phyloP scores from a whole-genome alignment of 1,140 invertebrate species.

The Epicauta chinensis region DNA sequence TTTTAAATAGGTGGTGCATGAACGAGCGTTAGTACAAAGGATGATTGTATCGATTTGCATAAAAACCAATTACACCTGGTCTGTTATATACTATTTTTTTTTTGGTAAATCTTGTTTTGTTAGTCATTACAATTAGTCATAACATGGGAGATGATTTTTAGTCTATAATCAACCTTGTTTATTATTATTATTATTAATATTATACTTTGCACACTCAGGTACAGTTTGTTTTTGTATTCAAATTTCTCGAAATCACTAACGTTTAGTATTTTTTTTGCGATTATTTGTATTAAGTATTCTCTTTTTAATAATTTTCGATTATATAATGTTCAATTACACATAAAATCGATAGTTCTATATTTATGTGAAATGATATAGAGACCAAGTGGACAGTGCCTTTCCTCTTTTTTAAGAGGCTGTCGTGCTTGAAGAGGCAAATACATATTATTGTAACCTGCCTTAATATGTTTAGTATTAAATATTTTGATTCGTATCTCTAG shows the following conservation, averaged over 20 bases:
- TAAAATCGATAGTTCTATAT: conserved; percentile 10
- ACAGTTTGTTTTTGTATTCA: conserved; percentile 8
- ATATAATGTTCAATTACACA: not conserved
- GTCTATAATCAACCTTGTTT: too few relatives aligned
- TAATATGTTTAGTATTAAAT: conserved; percentile 33
- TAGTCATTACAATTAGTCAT: too few relatives aligned
- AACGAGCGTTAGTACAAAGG: too few relatives aligned
- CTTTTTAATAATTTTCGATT: conserved; percentile 11
- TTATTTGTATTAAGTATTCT: conserved; percentile 13
- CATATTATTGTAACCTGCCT: conserved; percentile 28
- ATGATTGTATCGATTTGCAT: too few relatives aligned
- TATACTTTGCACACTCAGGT: conserved; percentile 29
- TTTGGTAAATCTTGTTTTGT: too few relatives aligned
- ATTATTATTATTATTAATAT: too few relatives aligned
- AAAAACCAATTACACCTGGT: too few relatives aligned
- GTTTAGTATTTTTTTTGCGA: conserved; percentile 23
- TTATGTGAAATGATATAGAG: conserved; percentile 24
- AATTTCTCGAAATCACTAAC: conserved; percentile 18
- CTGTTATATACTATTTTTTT: too few relatives aligned
- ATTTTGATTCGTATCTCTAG: conserved; percentile 24
- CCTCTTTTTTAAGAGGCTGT: conserved; percentile 24
- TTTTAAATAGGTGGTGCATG: too few relatives aligned
- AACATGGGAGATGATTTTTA: too few relatives aligned
- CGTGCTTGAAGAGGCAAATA: conserved; percentile 27
- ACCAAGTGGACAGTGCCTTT: conserved; percentile 36